Percentiles rank a stretch among this genome's conserved stretches.
These are phyloP conservation scores for Onthophagus taurus DNA, from an alignment of 1,140 invertebrate genomes.

Conservation along the genomic window DNA sequence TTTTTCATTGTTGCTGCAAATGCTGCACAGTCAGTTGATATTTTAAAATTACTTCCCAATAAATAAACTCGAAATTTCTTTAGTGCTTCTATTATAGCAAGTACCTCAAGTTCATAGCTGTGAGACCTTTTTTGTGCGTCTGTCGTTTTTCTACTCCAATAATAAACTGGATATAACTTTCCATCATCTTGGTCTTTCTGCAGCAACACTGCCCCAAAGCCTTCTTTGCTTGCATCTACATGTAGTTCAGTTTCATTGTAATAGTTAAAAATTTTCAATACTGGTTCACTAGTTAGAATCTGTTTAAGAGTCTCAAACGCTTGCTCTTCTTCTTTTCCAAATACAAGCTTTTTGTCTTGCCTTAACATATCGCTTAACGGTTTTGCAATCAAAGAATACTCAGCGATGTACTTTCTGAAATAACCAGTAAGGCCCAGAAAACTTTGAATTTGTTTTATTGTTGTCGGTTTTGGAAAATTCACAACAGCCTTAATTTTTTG, in stretches of 20 bases:
- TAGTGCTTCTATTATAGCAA: constrained; percentile 41
- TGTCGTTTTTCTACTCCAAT: constrained; percentile 28
- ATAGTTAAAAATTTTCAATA: constrained; percentile 18
- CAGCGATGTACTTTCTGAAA: constrained; percentile 23
- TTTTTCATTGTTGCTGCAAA: constrained; percentile 9
- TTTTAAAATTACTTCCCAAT: constrained; percentile 37
- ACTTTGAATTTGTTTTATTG: too few species aligned
- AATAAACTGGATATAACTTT: constrained; percentile 26
- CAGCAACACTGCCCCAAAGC: constrained; percentile 26
- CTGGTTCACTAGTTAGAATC: not conserved
- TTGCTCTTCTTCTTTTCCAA: constrained; percentile 4
- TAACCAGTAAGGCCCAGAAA: constrained; percentile 23
- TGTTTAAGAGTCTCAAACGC: constrained; percentile 9
- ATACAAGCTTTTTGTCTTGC: constrained; percentile 17
- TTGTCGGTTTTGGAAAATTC: too few species aligned
- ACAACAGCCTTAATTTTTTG: too few species aligned
- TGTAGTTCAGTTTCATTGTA: constrained; percentile 19
- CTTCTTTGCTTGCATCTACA: constrained; percentile 6
- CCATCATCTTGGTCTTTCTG: constrained; percentile 28
- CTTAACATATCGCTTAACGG: constrained; percentile 19
- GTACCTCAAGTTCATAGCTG: constrained; percentile 39
- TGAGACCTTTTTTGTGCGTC: constrained; percentile 22
- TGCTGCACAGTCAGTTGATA: constrained; percentile 32
- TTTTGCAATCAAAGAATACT: constrained; percentile 23
- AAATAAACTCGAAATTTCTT: constrained; percentile 41